A percentile compares a stretch with the other conserved stretches of the same genome.
Conservation (phyloP, 2,888 invertebrate species). For the Tenthredo amoena region DNA sequence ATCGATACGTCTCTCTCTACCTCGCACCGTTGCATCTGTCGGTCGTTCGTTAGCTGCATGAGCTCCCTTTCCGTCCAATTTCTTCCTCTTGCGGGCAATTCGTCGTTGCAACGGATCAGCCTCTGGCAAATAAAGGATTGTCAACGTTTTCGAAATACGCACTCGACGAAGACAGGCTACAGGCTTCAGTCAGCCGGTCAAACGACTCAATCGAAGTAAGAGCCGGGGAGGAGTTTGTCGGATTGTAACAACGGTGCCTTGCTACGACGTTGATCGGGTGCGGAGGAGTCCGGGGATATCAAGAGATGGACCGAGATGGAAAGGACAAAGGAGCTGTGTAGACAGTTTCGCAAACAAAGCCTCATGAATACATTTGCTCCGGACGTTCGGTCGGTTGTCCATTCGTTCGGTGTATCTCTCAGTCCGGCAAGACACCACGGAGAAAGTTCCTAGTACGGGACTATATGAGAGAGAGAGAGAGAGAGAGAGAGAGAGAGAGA, state of each 20-base stretch:
- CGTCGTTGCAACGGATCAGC: constrained; percentile 27
- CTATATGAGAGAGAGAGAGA: constrained; percentile 25
- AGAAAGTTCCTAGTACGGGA: constrained; percentile 49
- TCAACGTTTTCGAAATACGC: constrained; percentile 35
- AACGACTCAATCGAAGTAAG: constrained; percentile 65
- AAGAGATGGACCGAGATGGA: constrained; percentile 48
- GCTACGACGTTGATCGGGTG: constrained; percentile 45
- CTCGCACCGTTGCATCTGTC: constrained; percentile 63
- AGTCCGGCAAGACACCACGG: constrained; percentile 42
- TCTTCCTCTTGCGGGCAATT: constrained; percentile 38
- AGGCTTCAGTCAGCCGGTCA: constrained; percentile 37
- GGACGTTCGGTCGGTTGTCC: constrained; percentile 55
- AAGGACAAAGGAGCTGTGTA: constrained; percentile 59
- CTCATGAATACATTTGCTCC: constrained; percentile 66
- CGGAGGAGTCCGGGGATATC: constrained; percentile 38
- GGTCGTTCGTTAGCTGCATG: constrained; percentile 50
- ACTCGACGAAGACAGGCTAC: constrained; percentile 17
- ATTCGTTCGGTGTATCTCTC: constrained; percentile 13
- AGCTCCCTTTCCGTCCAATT: constrained; percentile 31
- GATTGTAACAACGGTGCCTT: constrained; percentile 56
- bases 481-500: not conserved
- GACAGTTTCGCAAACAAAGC: constrained; percentile 65
- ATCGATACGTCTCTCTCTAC: constrained; percentile 41
- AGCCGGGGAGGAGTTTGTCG: constrained; percentile 55
- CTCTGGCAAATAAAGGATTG: constrained; percentile 10